These are phyloP conservation scores for Aspiorhynchus laticeps DNA, from an alignment of 2,113 vertebrate genomes.

Conservation along the genomic window DNA sequence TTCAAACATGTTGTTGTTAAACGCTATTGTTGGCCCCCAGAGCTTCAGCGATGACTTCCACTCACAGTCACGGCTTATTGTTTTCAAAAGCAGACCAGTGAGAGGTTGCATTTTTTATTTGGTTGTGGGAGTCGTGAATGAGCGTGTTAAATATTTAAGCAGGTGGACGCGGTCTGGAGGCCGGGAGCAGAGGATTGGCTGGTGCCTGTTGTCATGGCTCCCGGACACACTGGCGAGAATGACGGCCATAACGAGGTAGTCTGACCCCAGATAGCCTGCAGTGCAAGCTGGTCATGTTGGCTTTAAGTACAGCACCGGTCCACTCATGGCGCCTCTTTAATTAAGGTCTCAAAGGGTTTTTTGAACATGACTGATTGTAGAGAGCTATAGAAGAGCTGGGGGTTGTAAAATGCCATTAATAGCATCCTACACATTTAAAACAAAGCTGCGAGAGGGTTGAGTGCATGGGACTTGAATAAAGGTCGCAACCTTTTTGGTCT, in stretches of 20 bases:
- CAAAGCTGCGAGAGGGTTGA: constrained; percentile 6
- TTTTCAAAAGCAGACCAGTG: background rate
- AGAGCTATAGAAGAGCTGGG: constrained; percentile 16
- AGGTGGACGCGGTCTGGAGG: constrained; percentile 23
- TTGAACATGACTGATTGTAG: constrained; percentile 62
- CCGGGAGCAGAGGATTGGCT: constrained; percentile 5
- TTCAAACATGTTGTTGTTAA: background rate
- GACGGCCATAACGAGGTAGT: constrained; percentile 20
- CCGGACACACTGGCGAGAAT: constrained; percentile 54
- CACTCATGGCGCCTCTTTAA: constrained; percentile 62
- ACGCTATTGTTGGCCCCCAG: background rate
- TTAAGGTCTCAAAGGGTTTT: constrained; percentile 52
- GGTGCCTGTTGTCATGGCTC: constrained; percentile 54
- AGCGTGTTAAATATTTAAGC: constrained; percentile 49
- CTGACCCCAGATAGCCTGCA: constrained; percentile 48
- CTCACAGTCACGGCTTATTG: background rate
- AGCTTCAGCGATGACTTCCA: background rate
- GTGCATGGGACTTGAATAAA: background rate
- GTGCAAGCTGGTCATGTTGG: constrained; percentile 48
- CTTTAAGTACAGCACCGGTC: constrained; percentile 40
- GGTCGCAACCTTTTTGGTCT: constrained; percentile 19
- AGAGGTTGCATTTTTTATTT: constrained; percentile 22
- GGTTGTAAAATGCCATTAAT: constrained; percentile 43
- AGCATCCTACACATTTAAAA: constrained; percentile 33
- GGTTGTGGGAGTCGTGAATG: constrained; percentile 35